A percentile compares a stretch with the other conserved stretches of the same genome.
Evolutionary conservation across 2,113 vertebrate genomes (phyloP).

Genomic region (Chrysemys picta): DNA sequence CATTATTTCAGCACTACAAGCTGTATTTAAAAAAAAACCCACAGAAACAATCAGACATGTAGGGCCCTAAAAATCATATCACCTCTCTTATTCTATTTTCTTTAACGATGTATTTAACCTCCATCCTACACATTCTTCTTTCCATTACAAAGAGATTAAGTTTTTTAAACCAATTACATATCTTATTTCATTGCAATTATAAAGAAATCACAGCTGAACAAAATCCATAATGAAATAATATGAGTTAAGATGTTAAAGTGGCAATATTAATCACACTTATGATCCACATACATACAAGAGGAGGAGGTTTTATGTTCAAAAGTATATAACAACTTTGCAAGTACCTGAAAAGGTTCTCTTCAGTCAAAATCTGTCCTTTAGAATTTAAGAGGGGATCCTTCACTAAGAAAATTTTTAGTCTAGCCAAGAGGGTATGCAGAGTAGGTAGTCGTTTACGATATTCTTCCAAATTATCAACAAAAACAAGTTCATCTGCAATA

Average conservation of each 20-base stretch:
- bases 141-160: not conserved
- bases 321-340: not conserved
- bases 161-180: not conserved
- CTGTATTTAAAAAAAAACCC: not conserved
- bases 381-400: constrained; percentile 73
- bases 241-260: not conserved
- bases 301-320: not conserved
- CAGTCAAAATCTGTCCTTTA: constrained; percentile 52
- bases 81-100: not conserved
- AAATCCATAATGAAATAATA: not conserved
- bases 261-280: not conserved
- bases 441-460: constrained; percentile 57
- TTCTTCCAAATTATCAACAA: constrained; percentile 53
- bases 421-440: constrained; percentile 54
- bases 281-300: not conserved
- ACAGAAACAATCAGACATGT: not conserved
- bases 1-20: not conserved
- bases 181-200: not conserved
- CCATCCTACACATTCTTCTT: not conserved
- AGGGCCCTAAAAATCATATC: not conserved
- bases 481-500: constrained; percentile 76
- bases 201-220: not conserved
- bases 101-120: not conserved
- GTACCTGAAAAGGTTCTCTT: constrained; percentile 76
- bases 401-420: constrained; percentile 65